Conservation (phyloP, 2,113 vertebrate genomes). For the Bucco capensis region DNA sequence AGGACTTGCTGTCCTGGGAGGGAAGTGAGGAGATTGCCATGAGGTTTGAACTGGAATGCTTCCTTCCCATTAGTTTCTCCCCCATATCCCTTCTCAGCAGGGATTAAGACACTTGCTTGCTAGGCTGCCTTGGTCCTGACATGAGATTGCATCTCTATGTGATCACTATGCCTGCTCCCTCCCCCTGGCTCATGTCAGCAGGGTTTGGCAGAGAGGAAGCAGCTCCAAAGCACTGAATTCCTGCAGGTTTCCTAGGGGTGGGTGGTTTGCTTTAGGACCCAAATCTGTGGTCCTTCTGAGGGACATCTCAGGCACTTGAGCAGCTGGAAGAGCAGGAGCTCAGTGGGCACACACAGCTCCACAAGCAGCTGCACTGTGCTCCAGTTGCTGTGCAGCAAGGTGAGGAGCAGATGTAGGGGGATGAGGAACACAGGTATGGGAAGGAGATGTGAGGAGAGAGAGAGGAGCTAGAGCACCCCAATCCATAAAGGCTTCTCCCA, state of each 20-base stretch:
- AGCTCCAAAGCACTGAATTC: background rate
- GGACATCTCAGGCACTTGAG: rapidly evolving
- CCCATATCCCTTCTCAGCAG: background rate
- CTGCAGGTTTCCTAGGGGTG: background rate
- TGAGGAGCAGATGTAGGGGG: background rate
- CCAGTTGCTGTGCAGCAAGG: rapidly evolving
- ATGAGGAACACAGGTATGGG: background rate
- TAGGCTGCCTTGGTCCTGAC: background rate
- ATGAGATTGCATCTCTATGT: background rate
- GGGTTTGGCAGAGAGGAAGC: background rate
- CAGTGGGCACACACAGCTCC: background rate
- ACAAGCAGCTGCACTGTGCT: rapidly evolving
- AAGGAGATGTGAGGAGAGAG: background rate
- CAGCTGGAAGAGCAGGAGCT: background rate
- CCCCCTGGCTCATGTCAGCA: background rate
- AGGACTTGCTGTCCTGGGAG: background rate
- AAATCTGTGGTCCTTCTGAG: background rate
- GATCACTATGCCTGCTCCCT: background rate
- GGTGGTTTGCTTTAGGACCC: background rate
- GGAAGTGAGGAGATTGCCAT: background rate
- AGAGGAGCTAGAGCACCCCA: background rate
- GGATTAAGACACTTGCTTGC: background rate
- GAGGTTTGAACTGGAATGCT: background rate
- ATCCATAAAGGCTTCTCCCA: rapidly evolving
- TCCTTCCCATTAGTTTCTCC: background rate